phyloP scores from a whole-genome alignment of 2,113 vertebrate genomes.

The Sphyrna mokarran region DNA sequence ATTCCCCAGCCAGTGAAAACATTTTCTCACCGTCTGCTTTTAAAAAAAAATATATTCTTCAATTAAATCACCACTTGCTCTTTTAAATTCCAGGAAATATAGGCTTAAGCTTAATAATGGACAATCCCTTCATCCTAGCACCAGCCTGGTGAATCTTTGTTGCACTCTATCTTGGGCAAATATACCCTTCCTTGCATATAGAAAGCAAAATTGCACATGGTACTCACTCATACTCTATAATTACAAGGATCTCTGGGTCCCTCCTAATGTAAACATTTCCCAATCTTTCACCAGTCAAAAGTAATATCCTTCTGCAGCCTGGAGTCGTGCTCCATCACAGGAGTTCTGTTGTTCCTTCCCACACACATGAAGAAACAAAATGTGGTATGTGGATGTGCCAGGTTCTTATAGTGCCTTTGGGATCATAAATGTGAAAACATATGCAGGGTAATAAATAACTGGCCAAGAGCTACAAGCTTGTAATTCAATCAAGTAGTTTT shows the following conservation, averaged over 20 bases:
- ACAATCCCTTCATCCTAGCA: no score
- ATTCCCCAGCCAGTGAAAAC: no score
- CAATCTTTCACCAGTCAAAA: background rate
- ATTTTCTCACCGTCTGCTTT: no score
- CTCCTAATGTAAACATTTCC: no score
- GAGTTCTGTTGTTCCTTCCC: background rate
- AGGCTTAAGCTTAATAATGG: no score
- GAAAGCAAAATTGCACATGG: background rate
- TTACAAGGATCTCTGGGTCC: no score
- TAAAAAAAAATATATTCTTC: no score
- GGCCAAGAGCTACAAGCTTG: background rate
- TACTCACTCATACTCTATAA: background rate
- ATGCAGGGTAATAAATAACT: constrained; percentile 15
- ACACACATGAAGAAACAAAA: background rate
- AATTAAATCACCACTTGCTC: no score
- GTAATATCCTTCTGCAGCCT: background rate
- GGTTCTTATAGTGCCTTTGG: background rate
- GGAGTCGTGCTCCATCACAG: background rate
- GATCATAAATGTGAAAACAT: constrained; percentile 22
- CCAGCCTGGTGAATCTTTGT: no score
- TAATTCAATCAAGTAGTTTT: constrained; percentile 13
- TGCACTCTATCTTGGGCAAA: no score
- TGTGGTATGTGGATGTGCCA: background rate
- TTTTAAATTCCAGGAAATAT: no score
- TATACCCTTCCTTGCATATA: no score